Base-by-base conservation (phyloP, 2,888 invertebrate species). In the Phania funesta region DNA sequence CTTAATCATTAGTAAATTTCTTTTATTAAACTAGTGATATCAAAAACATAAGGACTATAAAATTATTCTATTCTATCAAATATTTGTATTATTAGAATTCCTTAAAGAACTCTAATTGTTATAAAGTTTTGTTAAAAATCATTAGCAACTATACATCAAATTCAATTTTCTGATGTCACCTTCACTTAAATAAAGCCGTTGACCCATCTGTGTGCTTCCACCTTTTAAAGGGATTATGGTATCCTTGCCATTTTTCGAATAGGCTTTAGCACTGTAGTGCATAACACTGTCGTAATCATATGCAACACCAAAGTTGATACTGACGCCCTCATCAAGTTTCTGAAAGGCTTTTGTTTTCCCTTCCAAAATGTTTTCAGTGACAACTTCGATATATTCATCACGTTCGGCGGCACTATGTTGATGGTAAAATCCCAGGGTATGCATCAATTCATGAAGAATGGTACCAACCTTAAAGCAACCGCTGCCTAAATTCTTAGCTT, bases 271-370 rank as follows among this genome's bases (percentile, higher is more conserved):
- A 0, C 95, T 94, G 87, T 96, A 96, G 87, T 96, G 96, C 94
- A 96, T 94, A 2, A 96, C 94, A 84, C 95, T 96, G 81, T 93
- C 92, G 88, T 94, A 96, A 88, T 96, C 96, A 87, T 96, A 96
- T 0, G 92, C 89, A 32, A 95, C 92, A 3, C 94, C 94, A 87
- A 92, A 95, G 46, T 93, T 93, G 13, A 93, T 92, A 0, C 93
- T 92, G 13, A 88, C 90, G 9, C 91, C 90, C 8, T 90, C 87
- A 13, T 92, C 92, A 0, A 94, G 92, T 88, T 95, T 95, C 62
- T 92, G 92, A 89, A 96, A 96, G 90, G 96, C 96, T 35, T 90
- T 90, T 85, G 93, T 92, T 13, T 93, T 91, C 0, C 94, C 95
- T 92, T 89, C 81, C 87, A 88, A 35, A 3, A 90, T 90, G 32